Conservation (phyloP, 2,797 vertebrate species). For the Oryzias sinensis region DNA sequence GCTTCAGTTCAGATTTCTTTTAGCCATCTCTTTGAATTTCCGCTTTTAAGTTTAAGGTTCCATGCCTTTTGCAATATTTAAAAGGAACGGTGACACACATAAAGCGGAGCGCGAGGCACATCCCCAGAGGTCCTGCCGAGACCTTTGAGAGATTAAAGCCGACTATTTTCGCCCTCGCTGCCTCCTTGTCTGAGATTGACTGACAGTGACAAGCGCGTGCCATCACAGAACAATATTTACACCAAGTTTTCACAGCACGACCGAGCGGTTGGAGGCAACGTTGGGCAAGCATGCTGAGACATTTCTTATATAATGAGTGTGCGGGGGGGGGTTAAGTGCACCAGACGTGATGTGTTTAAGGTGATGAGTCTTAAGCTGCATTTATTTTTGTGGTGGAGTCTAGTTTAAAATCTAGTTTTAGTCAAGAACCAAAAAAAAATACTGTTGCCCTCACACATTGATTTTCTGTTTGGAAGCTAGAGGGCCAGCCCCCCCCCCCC, state of each 20-base stretch:
- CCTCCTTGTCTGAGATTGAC: conserved; percentile 42
- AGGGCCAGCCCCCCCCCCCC: conserved; percentile 3
- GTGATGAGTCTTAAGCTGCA: background rate
- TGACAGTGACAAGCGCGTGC: conserved; percentile 55
- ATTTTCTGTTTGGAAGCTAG: conserved; percentile 19
- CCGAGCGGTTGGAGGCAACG: conserved; percentile 21
- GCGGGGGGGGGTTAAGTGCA: conserved; percentile 3
- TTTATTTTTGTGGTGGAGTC: background rate
- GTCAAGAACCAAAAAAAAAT: background rate
- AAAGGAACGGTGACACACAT: conserved; percentile 2
- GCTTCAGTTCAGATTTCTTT: background rate
- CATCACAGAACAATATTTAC: conserved; percentile 47
- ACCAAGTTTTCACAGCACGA: conserved; percentile 28
- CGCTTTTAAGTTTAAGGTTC: background rate
- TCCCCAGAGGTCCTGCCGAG: conserved; percentile 10
- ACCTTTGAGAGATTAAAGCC: conserved; percentile 31
- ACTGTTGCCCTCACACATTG: conserved; percentile 28
- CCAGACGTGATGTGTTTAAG: conserved; percentile 5
- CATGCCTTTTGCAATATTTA: background rate
- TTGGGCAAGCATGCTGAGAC: conserved; percentile 18
- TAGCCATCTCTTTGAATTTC: background rate
- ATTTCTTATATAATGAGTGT: conserved; percentile 38
- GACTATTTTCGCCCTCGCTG: conserved; percentile 17
- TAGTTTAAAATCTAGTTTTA: background rate
- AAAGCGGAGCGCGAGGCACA: background rate